Evolutionary conservation across 2,797 vertebrate genomes (phyloP).

Genomic region (Hafferia zeledoni): DNA sequence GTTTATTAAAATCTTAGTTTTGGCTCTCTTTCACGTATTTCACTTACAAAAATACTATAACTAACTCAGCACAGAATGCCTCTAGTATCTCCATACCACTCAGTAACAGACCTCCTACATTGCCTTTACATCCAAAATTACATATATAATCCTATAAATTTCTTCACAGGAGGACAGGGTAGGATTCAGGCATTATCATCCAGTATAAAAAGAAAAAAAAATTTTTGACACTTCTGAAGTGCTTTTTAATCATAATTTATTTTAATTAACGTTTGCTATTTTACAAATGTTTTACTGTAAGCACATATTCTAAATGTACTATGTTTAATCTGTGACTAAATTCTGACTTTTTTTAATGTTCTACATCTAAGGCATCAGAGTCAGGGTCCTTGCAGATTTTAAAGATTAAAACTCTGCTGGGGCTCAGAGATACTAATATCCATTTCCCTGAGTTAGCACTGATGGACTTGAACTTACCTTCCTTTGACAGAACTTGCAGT

Average conservation of each 20-base stretch:
- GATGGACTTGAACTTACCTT: constrained; percentile 1
- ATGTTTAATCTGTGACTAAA: constrained; percentile 21
- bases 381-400: constrained; percentile 13
- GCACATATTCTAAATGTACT: constrained; percentile 8
- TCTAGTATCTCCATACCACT: not conserved
- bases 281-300: constrained; percentile 31
- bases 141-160: not conserved
- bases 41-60: not conserved
- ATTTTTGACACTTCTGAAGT: not conserved
- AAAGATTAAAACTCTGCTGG: constrained; percentile 42
- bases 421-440: not conserved
- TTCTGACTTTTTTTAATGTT: constrained; percentile 12
- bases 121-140: not conserved
- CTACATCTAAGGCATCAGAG: constrained; percentile 30
- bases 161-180: not conserved
- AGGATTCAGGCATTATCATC: not conserved
- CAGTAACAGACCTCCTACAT: not conserved
- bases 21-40: not conserved
- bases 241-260: constrained; percentile 25
- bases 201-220: not conserved
- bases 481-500: not conserved
- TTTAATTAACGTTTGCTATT: constrained; percentile 48
- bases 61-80: constrained; percentile 4
- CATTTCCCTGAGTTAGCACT: constrained; percentile 39
- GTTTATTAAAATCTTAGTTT: constrained; percentile 19